Evolutionary conservation across 2,797 vertebrate species (phyloP).

Genomic region (Typhlichthys subterraneus): DNA sequence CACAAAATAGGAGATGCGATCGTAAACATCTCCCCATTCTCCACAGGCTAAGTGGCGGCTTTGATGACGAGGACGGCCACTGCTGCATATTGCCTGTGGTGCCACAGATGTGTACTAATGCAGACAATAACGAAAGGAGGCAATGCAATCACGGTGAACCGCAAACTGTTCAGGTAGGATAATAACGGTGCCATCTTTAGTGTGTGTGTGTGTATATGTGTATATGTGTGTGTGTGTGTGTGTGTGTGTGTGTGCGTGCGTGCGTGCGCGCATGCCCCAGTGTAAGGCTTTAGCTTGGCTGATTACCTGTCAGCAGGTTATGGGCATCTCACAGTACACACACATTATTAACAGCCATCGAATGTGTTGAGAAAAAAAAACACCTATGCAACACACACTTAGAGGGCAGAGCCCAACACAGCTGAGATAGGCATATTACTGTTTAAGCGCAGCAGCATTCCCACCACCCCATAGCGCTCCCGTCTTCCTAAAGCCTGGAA

Average conservation of each 20-base stretch:
- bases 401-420: constrained; percentile 55
- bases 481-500: neutral
- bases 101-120: constrained; percentile 46
- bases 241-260: neutral
- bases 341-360: constrained; percentile 17
- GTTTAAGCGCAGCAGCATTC: constrained; percentile 40
- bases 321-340: constrained; percentile 53
- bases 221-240: constrained; percentile 5
- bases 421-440: constrained; percentile 56
- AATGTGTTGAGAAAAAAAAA: no score
- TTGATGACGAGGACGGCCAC: constrained; percentile 2
- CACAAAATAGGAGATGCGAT: no score
- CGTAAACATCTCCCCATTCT: no score
- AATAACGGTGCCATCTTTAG: constrained; percentile 47
- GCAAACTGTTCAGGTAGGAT: constrained; percentile 55
- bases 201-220: constrained; percentile 17
- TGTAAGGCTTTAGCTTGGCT: constrained; percentile 68
- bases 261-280: constrained; percentile 47
- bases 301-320: constrained; percentile 81
- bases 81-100: constrained; percentile 29
- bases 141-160: constrained; percentile 57
- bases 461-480: neutral
- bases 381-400: constrained; percentile 47
- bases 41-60: constrained; percentile 11
- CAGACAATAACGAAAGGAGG: constrained; percentile 56